Percentiles rank a stretch among this genome's conserved stretches.
phyloP scores from a whole-genome alignment of 1,140 invertebrate species.

The Drosophila jambulina region DNA sequence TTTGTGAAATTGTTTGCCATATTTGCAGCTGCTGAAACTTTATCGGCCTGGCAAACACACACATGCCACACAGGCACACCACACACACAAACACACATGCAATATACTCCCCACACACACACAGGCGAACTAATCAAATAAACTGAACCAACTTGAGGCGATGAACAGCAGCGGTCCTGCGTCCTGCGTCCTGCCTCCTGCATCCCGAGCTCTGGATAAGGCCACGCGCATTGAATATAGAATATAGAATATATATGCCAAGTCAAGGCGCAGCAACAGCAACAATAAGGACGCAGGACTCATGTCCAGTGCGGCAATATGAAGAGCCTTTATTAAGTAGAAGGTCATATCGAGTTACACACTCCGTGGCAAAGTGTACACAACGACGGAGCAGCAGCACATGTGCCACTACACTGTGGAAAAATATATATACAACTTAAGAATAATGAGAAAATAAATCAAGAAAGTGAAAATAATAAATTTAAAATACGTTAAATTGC shows the following conservation, averaged over 20 bases:
- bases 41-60: slow-evolving; percentile 31
- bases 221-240: slow-evolving; percentile 51
- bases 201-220: slow-evolving; percentile 5
- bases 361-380: slow-evolving; percentile 50
- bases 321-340: slow-evolving; percentile 76
- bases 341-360: slow-evolving; percentile 74
- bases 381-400: slow-evolving; percentile 9
- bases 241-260: slow-evolving; percentile 23
- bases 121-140: slow-evolving; percentile 72
- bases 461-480: neutral
- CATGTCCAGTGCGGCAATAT: slow-evolving; percentile 45
- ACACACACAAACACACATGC: slow-evolving; percentile 11
- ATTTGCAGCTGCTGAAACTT: slow-evolving; percentile 77
- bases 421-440: too few species aligned
- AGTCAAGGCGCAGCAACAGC: slow-evolving; percentile 2
- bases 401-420: slow-evolving; percentile 18
- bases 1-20: slow-evolving; percentile 83
- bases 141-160: slow-evolving; percentile 51
- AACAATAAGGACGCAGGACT: slow-evolving; percentile 29
- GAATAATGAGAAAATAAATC: neutral
- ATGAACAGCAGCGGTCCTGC: slow-evolving; percentile 16
- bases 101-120: slow-evolving; percentile 21
- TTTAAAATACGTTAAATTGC: too few species aligned
- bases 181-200: slow-evolving; percentile 15
- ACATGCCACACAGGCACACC: slow-evolving; percentile 19